These are phyloP conservation scores for Nowickia ferox DNA, from an alignment of 2,888 invertebrate species.

Conservation along the genomic window DNA sequence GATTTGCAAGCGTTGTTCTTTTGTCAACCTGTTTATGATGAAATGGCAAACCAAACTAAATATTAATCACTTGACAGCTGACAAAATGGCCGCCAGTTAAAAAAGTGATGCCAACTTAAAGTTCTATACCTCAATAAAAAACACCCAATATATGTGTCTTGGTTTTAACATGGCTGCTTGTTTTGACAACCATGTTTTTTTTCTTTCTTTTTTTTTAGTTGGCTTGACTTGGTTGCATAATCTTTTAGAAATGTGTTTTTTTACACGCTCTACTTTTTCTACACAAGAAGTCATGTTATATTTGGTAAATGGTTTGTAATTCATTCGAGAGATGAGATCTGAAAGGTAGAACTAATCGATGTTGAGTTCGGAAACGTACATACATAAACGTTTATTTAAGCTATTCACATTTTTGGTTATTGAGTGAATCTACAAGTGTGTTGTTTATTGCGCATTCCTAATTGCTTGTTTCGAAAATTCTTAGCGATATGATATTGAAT, in stretches of 20 bases:
- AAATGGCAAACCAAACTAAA: too few species aligned
- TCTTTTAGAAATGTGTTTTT: slow-evolving; percentile 51
- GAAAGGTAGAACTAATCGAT: not conserved
- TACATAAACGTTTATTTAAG: not conserved
- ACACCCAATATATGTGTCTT: slow-evolving; percentile 3
- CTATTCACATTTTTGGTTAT: not conserved
- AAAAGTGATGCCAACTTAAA: too few species aligned
- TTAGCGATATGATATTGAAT: too few species aligned
- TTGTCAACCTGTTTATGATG: too few species aligned
- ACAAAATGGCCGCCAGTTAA: too few species aligned
- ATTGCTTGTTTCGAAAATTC: too few species aligned
- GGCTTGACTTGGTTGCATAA: slow-evolving; percentile 62
- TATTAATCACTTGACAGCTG: too few species aligned
- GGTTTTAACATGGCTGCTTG: slow-evolving; percentile 29
- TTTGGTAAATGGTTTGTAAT: slow-evolving; percentile 39
- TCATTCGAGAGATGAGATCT: not conserved
- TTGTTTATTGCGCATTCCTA: too few species aligned
- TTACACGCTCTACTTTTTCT: slow-evolving; percentile 38
- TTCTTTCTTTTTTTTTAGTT: slow-evolving; percentile 50
- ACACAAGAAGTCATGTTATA: not conserved
- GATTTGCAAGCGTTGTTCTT: too few species aligned
- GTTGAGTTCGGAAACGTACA: too few species aligned
- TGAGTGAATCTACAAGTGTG: too few species aligned
- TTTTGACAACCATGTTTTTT: slow-evolving; percentile 63
- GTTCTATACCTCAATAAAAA: too few species aligned